These are phyloP conservation scores for Proterorhinus semilunaris DNA, from an alignment of 2,113 vertebrate species.

Conservation along the genomic window DNA sequence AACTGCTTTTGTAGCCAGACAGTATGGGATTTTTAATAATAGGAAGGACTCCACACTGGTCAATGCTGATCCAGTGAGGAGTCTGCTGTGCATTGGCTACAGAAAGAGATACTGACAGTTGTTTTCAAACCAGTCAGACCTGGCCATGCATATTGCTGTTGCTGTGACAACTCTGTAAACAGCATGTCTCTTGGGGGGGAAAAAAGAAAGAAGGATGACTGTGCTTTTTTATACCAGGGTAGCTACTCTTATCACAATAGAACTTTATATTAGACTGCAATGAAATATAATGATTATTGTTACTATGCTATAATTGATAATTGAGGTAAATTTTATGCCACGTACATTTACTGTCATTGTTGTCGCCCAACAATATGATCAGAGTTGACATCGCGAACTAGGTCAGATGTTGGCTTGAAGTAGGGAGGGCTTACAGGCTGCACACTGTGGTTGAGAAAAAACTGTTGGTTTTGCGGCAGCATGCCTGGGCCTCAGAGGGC, in stretches of 20 bases:
- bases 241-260: background rate
- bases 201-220: background rate
- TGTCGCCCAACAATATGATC: slow-evolving; percentile 26
- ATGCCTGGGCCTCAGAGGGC: slow-evolving; percentile 47
- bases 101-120: slow-evolving; percentile 50
- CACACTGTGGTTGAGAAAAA: slow-evolving; percentile 59
- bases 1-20: no score
- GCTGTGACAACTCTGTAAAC: slow-evolving; percentile 64
- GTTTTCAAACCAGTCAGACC: slow-evolving; percentile 55
- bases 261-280: background rate
- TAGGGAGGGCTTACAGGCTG: slow-evolving; percentile 53
- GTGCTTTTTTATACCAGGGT: background rate
- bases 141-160: slow-evolving; percentile 39
- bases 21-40: no score
- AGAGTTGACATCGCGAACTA: slow-evolving; percentile 61
- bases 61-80: background rate
- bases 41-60: background rate
- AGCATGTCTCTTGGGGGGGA: slow-evolving; percentile 27
- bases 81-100: slow-evolving; percentile 26
- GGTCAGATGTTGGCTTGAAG: slow-evolving; percentile 62
- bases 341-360: no score
- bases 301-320: no score
- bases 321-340: no score
- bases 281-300: no score
- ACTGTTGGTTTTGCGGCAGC: slow-evolving; percentile 58